Base-by-base conservation (phyloP, 2,888 invertebrate species). In the Ectropis crepuscularia region DNA sequence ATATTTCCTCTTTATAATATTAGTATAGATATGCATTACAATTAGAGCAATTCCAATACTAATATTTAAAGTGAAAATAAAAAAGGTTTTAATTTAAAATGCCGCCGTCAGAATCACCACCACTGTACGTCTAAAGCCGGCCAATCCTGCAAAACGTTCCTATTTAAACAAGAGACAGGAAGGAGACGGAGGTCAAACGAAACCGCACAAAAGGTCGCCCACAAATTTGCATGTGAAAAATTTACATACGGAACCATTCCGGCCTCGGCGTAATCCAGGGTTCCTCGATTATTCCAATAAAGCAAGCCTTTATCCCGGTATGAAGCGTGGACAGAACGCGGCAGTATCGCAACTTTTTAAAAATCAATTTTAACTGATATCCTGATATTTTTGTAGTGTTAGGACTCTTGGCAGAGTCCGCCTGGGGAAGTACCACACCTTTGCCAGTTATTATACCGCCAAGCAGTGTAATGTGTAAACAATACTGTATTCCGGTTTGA, bases 201-300 rank as follows among this genome's bases (percentile, higher is more conserved):
- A 70, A 63, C 68, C 63, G 63, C 65, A 64, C 46, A 69, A 71
- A 69, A 68, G 72, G 70, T 70, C 67, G 63, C 9, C 55, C 47
- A 55, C 58, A 57, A 66, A 70, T 72, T 69, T 70, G 70, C 69
- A 72, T 72, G 61, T 63, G 63, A 67, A 65, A 67, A 67, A 71
- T 70, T 70, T 68, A 63, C 69, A 67, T 71, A 69, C 65, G 69
- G 57, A 71, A 69, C 65, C 68, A 64, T 68, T 67, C 62, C 46
- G 58, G 58, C 58, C 58, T 59, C 59, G 43, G 10, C 61, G 63
- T 71, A 71, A 71, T 71, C 70, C 65, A 50, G 65, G 69, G 62
- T 63, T 61, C 63, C 65, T 54, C 59, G 69, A 70, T 67, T 67
- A 70, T 70, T 67, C 67, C 71, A 69, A 71, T 71, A 69, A 71